Base-by-base conservation (phyloP, 2,888 invertebrate species). In the Vesta saturnalis region DNA sequence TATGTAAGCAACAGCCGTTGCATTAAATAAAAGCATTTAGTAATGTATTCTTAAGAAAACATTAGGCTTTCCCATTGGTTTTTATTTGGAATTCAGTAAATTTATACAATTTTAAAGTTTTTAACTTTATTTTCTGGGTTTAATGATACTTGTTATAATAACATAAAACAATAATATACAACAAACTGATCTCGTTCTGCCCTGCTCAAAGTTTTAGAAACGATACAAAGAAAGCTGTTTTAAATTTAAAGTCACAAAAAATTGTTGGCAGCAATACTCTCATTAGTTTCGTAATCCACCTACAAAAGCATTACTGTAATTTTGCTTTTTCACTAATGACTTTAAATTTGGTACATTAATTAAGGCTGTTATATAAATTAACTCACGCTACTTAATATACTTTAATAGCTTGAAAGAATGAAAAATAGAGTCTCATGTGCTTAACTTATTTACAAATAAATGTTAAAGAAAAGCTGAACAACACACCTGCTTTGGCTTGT, bases 261-360 rank as follows among this genome's bases (percentile, higher is more conserved):
- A 52, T n/a, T 19, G 19, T 52, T 52, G 52, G 52, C 52, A 52
- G 21, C 19, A 19, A 52, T 19, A 52, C 4, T n/a, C 52, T 52
- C 52, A 52, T 52, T 52, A 52, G 52, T 52, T 52, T 19, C 52
- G 12, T 52, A 52, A 52, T 52, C 52, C 19, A 19, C 19, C 19
- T 19, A 52, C 52, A 52, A 52, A 52, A 39, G 19, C 19, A 52
- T 19, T 19, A 52, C 52, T 5, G n/a, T 52, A 18, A n/a, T 52
- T 52, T 52, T 52, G 39, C 39, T 21, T 52, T 12, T 52, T 19
- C 19, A 21, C 19, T 52, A 52, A n/a, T 21, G 12, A 19, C 52
- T 52, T 52, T 39, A 39, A 39, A n/a, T 39, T 52, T 52, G 19
- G 52, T 4, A 52, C n/a, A 52, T 52, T 52, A 52, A 52, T 52